Evolutionary conservation across 2,113 vertebrate genomes (phyloP).

Genomic region (Dinomys branickii): DNA sequence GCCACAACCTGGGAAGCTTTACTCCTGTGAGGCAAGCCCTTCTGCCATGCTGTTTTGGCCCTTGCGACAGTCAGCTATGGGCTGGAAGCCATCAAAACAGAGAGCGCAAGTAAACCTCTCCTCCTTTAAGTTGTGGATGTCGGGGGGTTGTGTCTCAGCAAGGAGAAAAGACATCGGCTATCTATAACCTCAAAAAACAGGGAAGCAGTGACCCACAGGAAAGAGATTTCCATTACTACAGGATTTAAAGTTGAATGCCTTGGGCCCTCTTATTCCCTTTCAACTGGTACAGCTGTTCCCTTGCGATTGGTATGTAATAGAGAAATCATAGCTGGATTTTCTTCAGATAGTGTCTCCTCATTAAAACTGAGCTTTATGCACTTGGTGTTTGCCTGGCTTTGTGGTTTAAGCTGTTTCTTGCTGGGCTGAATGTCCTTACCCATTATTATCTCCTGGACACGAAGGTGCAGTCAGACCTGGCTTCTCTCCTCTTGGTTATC

Average conservation of each 20-base stretch:
- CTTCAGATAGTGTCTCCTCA: background rate
- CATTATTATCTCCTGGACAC: background rate
- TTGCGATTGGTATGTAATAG: no score
- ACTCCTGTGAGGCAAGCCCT: background rate
- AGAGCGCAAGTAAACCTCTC: background rate
- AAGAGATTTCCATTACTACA: background rate
- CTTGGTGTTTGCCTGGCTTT: background rate
- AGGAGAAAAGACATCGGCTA: background rate
- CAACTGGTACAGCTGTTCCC: background rate
- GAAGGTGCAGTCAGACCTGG: background rate
- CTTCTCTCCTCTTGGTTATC: background rate
- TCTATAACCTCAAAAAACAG: background rate
- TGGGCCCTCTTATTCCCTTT: background rate
- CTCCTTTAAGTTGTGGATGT: background rate
- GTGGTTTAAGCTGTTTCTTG: background rate
- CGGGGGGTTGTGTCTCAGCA: background rate
- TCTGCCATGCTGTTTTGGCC: background rate
- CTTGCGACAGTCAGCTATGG: background rate
- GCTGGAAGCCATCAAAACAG: background rate
- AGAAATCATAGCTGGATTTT: background rate
- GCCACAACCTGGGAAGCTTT: background rate
- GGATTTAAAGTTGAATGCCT: background rate
- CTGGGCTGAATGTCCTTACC: accelerated
- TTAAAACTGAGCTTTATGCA: background rate
- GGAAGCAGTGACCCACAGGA: background rate